phyloP scores from a whole-genome alignment of 2,888 invertebrate genomes.

The Himalopsyche kuldschensis region DNA sequence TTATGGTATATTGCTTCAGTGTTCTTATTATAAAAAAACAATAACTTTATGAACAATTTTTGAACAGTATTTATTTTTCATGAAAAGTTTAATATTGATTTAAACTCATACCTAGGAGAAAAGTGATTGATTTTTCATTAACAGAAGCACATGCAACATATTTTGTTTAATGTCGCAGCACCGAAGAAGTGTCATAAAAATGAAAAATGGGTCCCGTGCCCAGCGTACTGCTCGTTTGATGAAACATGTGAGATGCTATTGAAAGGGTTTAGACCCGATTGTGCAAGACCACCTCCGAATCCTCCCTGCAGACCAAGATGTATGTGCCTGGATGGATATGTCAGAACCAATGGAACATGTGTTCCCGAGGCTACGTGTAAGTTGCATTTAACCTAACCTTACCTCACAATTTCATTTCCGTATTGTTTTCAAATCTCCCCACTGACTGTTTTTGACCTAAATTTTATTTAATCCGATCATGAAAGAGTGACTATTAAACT shows the following conservation, averaged over 20 bases:
- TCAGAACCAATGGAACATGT: constrained; percentile 14
- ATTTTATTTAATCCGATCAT: too few relatives aligned
- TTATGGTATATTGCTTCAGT: background rate
- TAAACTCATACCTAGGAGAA: too few relatives aligned
- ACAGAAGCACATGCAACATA: too few relatives aligned
- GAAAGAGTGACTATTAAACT: too few relatives aligned
- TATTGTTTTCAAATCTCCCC: too few relatives aligned
- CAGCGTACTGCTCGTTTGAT: constrained; percentile 20
- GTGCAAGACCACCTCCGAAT: constrained; percentile 12
- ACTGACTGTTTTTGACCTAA: too few relatives aligned
- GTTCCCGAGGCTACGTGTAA: background rate
- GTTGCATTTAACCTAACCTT: background rate
- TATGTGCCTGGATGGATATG: constrained; percentile 20
- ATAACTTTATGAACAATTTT: too few relatives aligned
- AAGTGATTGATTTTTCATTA: too few relatives aligned
- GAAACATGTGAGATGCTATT: constrained; percentile 7
- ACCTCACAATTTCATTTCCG: too few relatives aligned
- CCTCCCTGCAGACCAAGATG: constrained; percentile 22
- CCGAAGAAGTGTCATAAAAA: constrained; percentile 14
- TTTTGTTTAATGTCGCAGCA: background rate
- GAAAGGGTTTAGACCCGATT: constrained; percentile 7
- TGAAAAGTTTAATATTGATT: too few relatives aligned
- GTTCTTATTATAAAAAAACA: too few relatives aligned
- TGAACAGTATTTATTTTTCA: too few relatives aligned
- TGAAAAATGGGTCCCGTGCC: constrained; percentile 18